phyloP scores from a whole-genome alignment of 2,888 invertebrate genomes.

The Troides helena region DNA sequence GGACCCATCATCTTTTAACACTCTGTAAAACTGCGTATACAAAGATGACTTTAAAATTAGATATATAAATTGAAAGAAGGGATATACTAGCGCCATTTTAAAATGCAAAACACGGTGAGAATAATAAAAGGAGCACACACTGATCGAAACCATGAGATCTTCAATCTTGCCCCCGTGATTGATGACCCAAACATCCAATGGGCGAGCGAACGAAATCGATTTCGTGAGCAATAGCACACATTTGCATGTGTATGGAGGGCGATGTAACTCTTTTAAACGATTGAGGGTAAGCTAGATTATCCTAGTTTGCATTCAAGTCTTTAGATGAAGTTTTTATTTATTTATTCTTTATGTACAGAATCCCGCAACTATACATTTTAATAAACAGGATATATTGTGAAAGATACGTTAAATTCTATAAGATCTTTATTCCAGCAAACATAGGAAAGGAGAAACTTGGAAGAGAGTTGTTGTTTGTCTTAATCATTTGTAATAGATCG shows the following conservation, averaged over 20 bases:
- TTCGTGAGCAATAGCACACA: conserved; percentile 62
- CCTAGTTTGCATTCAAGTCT: conserved; percentile 17
- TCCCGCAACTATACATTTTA: too few species aligned
- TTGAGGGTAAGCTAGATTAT: conserved; percentile 32
- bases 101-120: conserved; percentile 30
- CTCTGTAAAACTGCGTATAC: too few species aligned
- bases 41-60: not conserved
- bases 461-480: too few species aligned
- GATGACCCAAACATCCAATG: conserved; percentile 66
- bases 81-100: not conserved
- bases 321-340: conserved; percentile 3
- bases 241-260: conserved; percentile 70
- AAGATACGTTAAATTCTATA: too few species aligned
- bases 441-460: too few species aligned
- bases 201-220: conserved; percentile 74
- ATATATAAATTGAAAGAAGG: not conserved
- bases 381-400: too few species aligned
- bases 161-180: conserved; percentile 68
- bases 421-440: too few species aligned
- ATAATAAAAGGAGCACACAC: conserved; percentile 33
- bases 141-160: conserved; percentile 37
- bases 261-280: conserved; percentile 42
- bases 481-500: too few species aligned
- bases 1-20: too few species aligned
- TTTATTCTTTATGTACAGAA: conserved; percentile 2